Base-by-base conservation (phyloP, 1,140 invertebrate species). In the Heterodera schachtii region DNA sequence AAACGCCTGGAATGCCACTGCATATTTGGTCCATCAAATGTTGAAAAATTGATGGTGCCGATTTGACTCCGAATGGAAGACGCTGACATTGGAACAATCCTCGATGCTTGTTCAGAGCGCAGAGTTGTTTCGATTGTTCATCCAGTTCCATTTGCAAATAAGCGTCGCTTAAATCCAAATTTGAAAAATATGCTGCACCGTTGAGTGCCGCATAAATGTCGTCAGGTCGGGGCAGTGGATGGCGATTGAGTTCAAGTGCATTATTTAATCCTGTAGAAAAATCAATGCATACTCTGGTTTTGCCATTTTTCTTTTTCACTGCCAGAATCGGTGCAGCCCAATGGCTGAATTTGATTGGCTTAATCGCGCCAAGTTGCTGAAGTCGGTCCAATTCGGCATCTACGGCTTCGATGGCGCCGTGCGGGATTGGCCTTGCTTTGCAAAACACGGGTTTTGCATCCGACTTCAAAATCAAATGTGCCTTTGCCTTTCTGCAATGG, bases 31-130 rank as follows among this genome's bases (percentile, higher is more conserved):
- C 90, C 13, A 92, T 52, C 70, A 57, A 19, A 92, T 75, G 1
- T 90, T 80, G 81, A 88, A 80, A 74, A 89, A 9, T 92, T 90
- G n/a, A 90, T 86, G 92, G 91, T 2, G 91, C 91, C 41, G 88
- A 89, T 82, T 90, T 90, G 7, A 93, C 90, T 8, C 91, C 91
- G 89, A 91, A 92, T 6, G 86, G 88, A 6, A 92, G 78, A 69
- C 89, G 31, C 90, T 60, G 7, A 31, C 31, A 31, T 31, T 31
- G 31, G 31, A 31, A 31, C 31, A 31, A 31, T 31, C 31, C 31
- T 31, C 76, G 43, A 44, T 78, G 76, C 19, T 73, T 78, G 57
- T 71, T 85, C n/a, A 84, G 81, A n/a, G 19, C 67, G 9, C 69
- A 49, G 5, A 84, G 67, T 57, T 85, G 70, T 64, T 83, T 84